Percentiles rank a stretch among this genome's conserved stretches.
Conservation (phyloP, 2,113 vertebrate genomes). For the Nerophis lumbriciformis region DNA sequence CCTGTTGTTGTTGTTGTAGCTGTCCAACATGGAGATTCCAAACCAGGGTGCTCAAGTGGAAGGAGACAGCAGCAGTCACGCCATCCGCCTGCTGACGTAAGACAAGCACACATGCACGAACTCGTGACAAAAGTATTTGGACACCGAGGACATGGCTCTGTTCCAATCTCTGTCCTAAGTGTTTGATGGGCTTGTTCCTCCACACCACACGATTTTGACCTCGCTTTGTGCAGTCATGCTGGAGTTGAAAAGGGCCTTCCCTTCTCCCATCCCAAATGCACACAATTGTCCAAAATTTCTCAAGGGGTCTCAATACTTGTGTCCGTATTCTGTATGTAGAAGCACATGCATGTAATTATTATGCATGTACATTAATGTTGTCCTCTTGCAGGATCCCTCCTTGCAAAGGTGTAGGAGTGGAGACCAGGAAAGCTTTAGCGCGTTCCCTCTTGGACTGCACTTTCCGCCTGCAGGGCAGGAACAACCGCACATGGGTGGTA, state of each 20-base stretch:
- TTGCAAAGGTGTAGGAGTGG: slow-evolving; percentile 88
- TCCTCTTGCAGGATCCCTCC: slow-evolving; percentile 79
- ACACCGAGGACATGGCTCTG: too few relatives aligned
- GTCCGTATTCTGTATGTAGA: background rate
- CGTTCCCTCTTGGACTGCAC: slow-evolving; percentile 94
- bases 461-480: slow-evolving; percentile 95
- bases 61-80: slow-evolving; percentile 93
- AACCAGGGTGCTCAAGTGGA: slow-evolving; percentile 96
- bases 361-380: background rate
- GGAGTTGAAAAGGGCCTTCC: too few relatives aligned
- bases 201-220: too few relatives aligned
- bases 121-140: too few relatives aligned
- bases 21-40: slow-evolving; percentile 93
- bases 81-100: slow-evolving; percentile 94
- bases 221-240: too few relatives aligned
- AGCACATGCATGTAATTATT: background rate
- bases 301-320: background rate
- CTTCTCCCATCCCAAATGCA: too few relatives aligned
- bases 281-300: too few relatives aligned
- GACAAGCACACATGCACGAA: background rate
- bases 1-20: slow-evolving; percentile 43
- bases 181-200: too few relatives aligned
- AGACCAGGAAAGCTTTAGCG: slow-evolving; percentile 88
- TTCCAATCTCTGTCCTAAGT: too few relatives aligned
- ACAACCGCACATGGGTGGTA: slow-evolving; percentile 96